Base-by-base conservation (phyloP, 2,797 vertebrate species). In the Poeciliopsis gracilis region DNA sequence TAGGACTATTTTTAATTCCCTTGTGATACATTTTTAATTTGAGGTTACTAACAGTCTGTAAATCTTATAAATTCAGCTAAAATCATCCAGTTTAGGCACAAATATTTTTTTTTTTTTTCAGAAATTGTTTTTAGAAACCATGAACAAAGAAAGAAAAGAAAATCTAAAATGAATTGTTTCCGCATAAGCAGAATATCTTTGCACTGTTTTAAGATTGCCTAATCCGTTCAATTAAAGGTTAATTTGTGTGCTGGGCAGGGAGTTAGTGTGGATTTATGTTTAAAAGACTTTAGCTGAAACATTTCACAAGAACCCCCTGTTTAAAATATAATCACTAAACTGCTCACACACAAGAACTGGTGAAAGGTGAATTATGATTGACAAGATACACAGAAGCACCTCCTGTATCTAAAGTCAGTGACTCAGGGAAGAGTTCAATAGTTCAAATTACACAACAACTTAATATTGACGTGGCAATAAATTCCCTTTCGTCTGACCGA, bases 211-310 rank as follows among this genome's bases (percentile, higher is more conserved):
- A 43, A 43, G 46, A 28, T 77, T 72, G 4, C 25, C 25, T 57
- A 36, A 81, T 77, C 70, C 1, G n/a, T 46, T 61, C 55, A 72
- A 79, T 15, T 80, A 77, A 77, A 77, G 75, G 20, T 84, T 89
- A 72, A 84, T 76, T 78, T 75, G 12, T 80, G 2, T 45, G 41
- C 25, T 28, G 25, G 13, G 9, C 25, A 45, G 25, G 41, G 41
- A 43, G 3, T 53, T 38, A 53, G 47, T 28, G 11, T 49, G 20
- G 9, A 46, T 73, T 73, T 63, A 45, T 28, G 30, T 63, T 25
- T 57, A 2, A 73, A 63, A 18, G 71, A 74, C 33, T n/a, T 49
- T 12, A 76, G 6, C 10, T 67, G 12, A 45, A 69, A 77, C 30
- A 13, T 83, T 43, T 59, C 59, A 10, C 2, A 36, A 78, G 57